Conservation (phyloP, 2,113 vertebrate species). For the Atlantisia rogersi region DNA sequence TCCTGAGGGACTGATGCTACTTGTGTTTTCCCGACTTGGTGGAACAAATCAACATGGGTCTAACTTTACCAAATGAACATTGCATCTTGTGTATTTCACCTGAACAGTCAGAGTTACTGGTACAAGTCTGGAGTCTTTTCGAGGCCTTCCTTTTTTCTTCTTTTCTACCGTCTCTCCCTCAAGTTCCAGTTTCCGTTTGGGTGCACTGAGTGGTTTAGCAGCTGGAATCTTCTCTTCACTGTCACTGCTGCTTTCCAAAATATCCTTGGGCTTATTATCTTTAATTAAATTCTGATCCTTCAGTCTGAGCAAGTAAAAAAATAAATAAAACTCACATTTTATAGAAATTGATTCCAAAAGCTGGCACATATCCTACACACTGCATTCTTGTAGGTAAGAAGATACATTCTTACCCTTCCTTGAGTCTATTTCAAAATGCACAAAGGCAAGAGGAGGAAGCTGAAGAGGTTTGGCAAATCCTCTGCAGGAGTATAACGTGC, state of each 20-base stretch:
- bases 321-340: not conserved
- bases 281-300: conserved; percentile 85
- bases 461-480: not conserved
- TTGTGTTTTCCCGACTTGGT: not conserved
- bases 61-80: not conserved
- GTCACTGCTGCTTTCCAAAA: conserved; percentile 92
- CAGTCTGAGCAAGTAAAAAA: conserved; percentile 66
- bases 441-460: not conserved
- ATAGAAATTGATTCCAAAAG: not conserved
- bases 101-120: conserved; percentile 84
- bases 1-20: not conserved
- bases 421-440: not conserved
- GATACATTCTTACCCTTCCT: not conserved
- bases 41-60: not conserved
- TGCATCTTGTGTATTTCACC: conserved; percentile 66
- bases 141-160: conserved; percentile 93
- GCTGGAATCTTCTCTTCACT: conserved; percentile 91
- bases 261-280: conserved; percentile 84
- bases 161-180: conserved; percentile 92
- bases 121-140: conserved; percentile 90
- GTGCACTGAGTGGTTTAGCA: conserved; percentile 81
- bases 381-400: not conserved
- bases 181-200: conserved; percentile 89
- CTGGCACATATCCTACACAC: not conserved
- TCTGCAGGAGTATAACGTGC: not conserved